Conservation (phyloP, 2,113 vertebrate species). For the Cricetomys ansorgei region DNA sequence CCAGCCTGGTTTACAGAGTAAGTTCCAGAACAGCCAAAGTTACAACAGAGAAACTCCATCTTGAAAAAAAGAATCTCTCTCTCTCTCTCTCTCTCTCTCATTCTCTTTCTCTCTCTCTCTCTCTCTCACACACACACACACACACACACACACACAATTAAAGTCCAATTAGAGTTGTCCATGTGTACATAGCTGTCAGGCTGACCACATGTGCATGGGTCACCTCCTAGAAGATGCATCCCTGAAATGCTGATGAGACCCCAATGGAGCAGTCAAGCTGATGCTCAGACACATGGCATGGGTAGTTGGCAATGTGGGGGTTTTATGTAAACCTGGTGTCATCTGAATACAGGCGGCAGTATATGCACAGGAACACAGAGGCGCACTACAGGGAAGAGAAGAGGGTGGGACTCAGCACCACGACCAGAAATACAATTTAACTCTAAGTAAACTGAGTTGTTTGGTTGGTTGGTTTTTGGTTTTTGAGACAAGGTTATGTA, state of each 20-base stretch:
- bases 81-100: no score
- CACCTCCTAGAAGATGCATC: not conserved
- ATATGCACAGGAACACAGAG: not conserved
- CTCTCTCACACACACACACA: not conserved
- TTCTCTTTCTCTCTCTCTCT: no score
- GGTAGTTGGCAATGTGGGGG: not conserved
- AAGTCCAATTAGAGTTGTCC: not conserved
- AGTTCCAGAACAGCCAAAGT: no score
- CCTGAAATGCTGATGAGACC: not conserved
- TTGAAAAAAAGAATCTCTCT: no score
- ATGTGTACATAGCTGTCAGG: not conserved
- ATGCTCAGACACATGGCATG: not conserved
- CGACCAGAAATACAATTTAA: not conserved
- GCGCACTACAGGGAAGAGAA: not conserved
- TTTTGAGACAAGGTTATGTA: not conserved
- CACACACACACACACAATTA: not conserved
- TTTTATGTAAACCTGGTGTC: not conserved
- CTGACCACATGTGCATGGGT: not conserved
- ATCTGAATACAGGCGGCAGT: not conserved
- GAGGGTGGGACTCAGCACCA: not conserved
- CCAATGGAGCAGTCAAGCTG: not conserved
- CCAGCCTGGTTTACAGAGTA: no score
- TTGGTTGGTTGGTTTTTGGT: not conserved
- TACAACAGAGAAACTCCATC: no score
- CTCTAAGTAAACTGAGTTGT: not conserved